Base-by-base conservation (phyloP, 2,888 invertebrate species). In the Drosophila fulvimacula region DNA sequence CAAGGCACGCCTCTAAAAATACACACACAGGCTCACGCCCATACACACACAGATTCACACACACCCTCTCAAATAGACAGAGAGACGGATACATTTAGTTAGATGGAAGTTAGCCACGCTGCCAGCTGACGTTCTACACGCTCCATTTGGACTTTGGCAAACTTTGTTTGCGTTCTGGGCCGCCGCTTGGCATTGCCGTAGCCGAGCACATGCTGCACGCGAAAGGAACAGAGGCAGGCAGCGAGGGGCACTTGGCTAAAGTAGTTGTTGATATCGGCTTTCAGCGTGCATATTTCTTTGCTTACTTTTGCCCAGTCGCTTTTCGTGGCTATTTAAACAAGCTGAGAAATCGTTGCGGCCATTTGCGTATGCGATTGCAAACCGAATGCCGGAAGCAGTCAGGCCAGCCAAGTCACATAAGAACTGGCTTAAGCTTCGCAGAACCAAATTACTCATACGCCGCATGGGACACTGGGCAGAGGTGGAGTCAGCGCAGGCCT, bases 211-310 rank as follows among this genome's bases (percentile, higher is more conserved):
- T 83, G 82, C 63, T 69, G 56, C 86, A 83, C 86, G 86, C 83
- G 73, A 72, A 80, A 60, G 62, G 4, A 24, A 19, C 24, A 15
- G 7, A 10, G 32, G 32, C 13, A 41, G 21, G 48, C 17, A n/a
- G 55, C 27, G 41, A 27, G 49, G 44, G 49, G 60, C 65, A 79
- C 62, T 74, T 73, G 68, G 53, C 57, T 48, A 69, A 71, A 87
- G 73, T 76, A 79, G 79, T 79, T 81, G 77, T 73, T 83, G 87
- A 86, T 86, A 86, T 89, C 90, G 69, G 75, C 87, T 86, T 86
- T 86, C 84, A 86, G 71, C 78, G 60, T 44, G 57, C 41, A 60
- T 52, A 59, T 58, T n/a, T 46, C 58, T 58, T 56, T 58, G 52
- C 38, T 59, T 69, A 39, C 59, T 44, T 52, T 55, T 56, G 60